These are phyloP conservation scores for Phrynocephalus forsythii DNA, from an alignment of 2,797 vertebrate genomes.

Conservation along the genomic window DNA sequence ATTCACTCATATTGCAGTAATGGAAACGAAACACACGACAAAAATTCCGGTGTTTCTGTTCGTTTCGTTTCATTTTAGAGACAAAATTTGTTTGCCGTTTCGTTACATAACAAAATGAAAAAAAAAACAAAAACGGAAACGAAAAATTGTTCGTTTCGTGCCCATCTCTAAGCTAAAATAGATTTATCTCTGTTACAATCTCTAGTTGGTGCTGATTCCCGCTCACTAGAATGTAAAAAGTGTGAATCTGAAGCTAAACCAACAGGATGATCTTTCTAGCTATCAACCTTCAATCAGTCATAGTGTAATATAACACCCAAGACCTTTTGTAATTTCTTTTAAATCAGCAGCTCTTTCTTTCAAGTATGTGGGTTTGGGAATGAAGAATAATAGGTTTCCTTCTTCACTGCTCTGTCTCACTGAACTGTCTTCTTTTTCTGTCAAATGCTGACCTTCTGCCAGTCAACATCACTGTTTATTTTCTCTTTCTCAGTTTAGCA, in stretches of 20 bases:
- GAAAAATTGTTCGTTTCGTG: no score
- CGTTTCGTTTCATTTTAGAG: no score
- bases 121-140: no score
- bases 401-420: not conserved
- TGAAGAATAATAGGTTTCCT: not conserved
- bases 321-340: not conserved
- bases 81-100: no score
- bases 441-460: constrained; percentile 27
- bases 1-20: no score
- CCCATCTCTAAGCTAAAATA: not conserved
- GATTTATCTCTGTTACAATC: constrained; percentile 20
- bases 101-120: no score
- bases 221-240: not conserved
- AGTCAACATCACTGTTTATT: not conserved
- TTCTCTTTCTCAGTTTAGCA: constrained; percentile 33
- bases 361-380: not conserved
- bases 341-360: not conserved
- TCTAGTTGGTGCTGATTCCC: not conserved
- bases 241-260: not conserved
- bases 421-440: not conserved
- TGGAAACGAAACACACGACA: no score
- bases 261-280: not conserved
- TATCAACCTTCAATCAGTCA: not conserved
- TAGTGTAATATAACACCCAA: not conserved
- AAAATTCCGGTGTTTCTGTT: no score